Evolutionary conservation across 2,888 invertebrate species (phyloP).

Genomic region (Nomada fabriciana): DNA sequence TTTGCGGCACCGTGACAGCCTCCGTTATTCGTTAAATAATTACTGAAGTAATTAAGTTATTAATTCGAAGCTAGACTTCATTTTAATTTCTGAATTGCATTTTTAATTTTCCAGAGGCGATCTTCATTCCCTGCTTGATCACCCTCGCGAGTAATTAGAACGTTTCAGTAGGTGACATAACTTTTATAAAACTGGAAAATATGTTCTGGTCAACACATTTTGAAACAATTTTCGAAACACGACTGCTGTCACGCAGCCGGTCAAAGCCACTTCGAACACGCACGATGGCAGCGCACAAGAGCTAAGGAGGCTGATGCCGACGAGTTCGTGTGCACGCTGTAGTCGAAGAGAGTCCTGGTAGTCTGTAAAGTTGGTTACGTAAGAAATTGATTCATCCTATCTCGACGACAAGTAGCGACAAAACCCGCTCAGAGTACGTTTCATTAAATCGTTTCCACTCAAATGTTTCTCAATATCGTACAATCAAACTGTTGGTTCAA

Average conservation of each 20-base stretch:
- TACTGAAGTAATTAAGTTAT: no score
- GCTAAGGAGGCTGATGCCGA: conserved; percentile 68
- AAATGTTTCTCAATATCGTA: not conserved
- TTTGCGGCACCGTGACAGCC: conserved; percentile 47
- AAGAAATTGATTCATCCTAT: not conserved
- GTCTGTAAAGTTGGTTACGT: conserved; percentile 44
- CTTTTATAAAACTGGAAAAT: no score
- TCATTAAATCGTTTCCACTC: not conserved
- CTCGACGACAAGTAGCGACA: conserved; percentile 2
- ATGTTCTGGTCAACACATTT: not conserved
- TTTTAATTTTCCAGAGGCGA: not conserved
- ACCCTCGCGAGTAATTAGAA: no score
- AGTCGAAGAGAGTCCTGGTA: conserved; percentile 67
- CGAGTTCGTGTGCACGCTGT: conserved; percentile 66
- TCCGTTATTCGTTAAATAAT: not conserved
- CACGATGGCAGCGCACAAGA: conserved; percentile 68
- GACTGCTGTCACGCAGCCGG: conserved; percentile 38
- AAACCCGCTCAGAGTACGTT: not conserved
- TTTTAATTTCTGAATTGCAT: no score
- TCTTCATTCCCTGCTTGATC: not conserved
- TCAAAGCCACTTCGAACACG: conserved; percentile 45
- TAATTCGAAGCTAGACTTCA: no score
- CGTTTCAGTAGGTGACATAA: no score
- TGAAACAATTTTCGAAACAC: not conserved
- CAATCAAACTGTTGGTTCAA: not conserved